phyloP scores from a whole-genome alignment of 2,888 invertebrate genomes.

The Zygaena filipendulae region DNA sequence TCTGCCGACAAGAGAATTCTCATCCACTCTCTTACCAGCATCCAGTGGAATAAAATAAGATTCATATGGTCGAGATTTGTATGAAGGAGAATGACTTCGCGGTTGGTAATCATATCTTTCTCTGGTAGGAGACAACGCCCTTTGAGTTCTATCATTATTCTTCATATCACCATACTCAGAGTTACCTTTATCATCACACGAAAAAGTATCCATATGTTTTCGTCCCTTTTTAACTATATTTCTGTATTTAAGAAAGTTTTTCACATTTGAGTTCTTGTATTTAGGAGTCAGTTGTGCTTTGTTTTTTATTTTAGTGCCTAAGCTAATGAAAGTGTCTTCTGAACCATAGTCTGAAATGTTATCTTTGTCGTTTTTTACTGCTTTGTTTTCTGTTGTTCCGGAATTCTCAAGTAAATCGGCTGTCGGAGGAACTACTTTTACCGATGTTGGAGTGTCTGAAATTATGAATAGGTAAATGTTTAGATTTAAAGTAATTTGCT shows the following conservation, averaged over 20 bases:
- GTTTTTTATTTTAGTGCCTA: conserved; percentile 63
- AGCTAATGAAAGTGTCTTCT: conserved; percentile 58
- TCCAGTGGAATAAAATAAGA: conserved; percentile 47
- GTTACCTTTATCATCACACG: conserved; percentile 24
- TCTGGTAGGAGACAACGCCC: conserved; percentile 31
- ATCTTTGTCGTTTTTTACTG: conserved; percentile 29
- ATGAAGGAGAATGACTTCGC: conserved; percentile 34
- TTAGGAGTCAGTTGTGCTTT: conserved; percentile 49
- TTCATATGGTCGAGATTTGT: conserved; percentile 35
- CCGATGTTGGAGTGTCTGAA: conserved; percentile 36
- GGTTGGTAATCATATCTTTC: conserved; percentile 27
- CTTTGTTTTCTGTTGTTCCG: conserved; percentile 23
- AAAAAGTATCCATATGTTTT: conserved; percentile 34
- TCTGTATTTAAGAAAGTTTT: conserved; percentile 42
- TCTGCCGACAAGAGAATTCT: conserved; percentile 26
- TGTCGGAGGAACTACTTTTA: conserved; percentile 50
- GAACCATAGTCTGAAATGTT: conserved; percentile 60
- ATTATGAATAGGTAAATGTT: too few species aligned
- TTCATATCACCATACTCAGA: conserved; percentile 45
- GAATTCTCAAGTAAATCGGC: conserved; percentile 34
- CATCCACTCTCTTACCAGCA: conserved; percentile 23
- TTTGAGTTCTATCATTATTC: conserved; percentile 34
- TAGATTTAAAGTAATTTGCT: too few species aligned
- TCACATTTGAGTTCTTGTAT: conserved; percentile 33
- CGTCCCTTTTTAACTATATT: conserved; percentile 38